Evolutionary conservation across 2,888 invertebrate species (phyloP), one percentile per base, ranked within the genome.

Genomic region (Lampropteryx suffumata): DNA sequence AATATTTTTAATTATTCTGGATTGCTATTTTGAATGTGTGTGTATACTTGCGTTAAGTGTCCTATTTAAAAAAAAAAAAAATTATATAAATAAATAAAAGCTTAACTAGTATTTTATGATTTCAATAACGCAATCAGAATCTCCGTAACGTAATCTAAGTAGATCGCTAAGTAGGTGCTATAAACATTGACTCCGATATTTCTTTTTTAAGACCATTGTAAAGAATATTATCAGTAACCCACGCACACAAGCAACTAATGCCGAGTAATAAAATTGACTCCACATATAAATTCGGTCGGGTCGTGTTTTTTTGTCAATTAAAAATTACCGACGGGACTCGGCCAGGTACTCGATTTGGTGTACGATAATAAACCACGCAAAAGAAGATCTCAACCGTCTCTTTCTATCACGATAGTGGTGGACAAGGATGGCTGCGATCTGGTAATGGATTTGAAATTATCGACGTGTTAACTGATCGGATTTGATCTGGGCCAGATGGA

Each of bases 291-390:
- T 80, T 82, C 75, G 76, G 76, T 61, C 60, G 81, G 79, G 75
- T 79, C 69, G 65, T 68, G 69, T 83, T 88, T 89, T 87, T 88
- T 87, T 86, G 87, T 88, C 87, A 88, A 90, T 90, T 88, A 88
- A 86, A 84, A 81, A 84, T 86, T 88, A 90, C 87, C 74, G 71
- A 67, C 42, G 53, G 55, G 53, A 36, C 46, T 41, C 70, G 73
- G 43, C 34, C 85, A 89, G 89, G 89, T 88, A 88, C 85, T 77
- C 78, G 73, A 67, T 67, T 71, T 69, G 71, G 61, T 57, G 36
- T 48, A 45, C 46, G 44, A 29, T 59, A 58, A 61, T 59, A 61
- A 58, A 60, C 60, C 55, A 59, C 55, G 61, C 62, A 51, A 59
- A 61, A 56, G 56, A 53, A 50, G 46, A 32, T 10, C 17, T 6